Evolutionary conservation across 2,113 vertebrate species (phyloP).

Genomic region (Aphyosemion australe): DNA sequence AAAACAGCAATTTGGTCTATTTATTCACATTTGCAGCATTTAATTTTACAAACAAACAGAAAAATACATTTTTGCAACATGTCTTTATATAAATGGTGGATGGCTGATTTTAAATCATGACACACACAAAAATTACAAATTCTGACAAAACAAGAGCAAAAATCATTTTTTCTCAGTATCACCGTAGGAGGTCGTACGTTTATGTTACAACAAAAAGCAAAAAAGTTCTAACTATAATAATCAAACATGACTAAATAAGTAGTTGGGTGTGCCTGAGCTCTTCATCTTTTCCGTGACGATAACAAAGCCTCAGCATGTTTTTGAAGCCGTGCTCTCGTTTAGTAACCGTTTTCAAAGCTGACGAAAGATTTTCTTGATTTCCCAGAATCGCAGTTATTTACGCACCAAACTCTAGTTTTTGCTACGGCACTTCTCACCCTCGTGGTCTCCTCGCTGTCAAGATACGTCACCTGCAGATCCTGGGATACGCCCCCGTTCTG

Average conservation of each 20-base stretch:
- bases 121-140: too few relatives aligned
- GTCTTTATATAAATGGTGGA: not conserved
- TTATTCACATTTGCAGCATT: not conserved
- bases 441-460: constrained; percentile 83
- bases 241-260: too few relatives aligned
- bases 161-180: too few relatives aligned
- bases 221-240: too few relatives aligned
- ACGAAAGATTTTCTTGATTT: constrained; percentile 11
- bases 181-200: too few relatives aligned
- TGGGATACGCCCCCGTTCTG: constrained; percentile 86
- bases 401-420: constrained; percentile 73
- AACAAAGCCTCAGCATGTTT: not conserved
- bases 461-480: constrained; percentile 82
- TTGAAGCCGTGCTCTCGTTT: not conserved
- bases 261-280: too few relatives aligned
- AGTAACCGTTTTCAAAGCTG: constrained; percentile 8
- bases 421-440: constrained; percentile 79
- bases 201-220: too few relatives aligned
- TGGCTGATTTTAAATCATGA: too few relatives aligned
- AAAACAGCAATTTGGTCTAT: not conserved
- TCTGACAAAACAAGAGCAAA: too few relatives aligned
- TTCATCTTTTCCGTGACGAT: too few relatives aligned
- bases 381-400: constrained; percentile 86
- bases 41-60: not conserved
- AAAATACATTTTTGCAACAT: not conserved